Conservation (phyloP, 1,140 invertebrate genomes). For the Diachasma alloeum region DNA sequence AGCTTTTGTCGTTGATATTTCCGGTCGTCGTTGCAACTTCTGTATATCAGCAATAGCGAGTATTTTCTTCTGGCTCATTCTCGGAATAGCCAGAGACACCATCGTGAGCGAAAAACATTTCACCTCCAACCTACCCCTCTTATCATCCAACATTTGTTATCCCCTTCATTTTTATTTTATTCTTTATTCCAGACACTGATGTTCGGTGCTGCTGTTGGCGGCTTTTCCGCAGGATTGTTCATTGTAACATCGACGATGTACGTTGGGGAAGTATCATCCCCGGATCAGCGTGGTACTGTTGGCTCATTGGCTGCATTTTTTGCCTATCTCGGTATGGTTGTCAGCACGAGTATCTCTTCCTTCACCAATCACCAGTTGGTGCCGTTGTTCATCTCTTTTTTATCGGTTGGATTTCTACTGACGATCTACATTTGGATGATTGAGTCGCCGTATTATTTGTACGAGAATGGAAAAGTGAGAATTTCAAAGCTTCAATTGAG, state of each 20-base stretch:
- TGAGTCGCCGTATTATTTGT: constrained; percentile 40
- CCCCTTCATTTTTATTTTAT: constrained; percentile 1
- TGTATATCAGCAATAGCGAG: constrained; percentile 20
- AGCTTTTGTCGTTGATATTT: constrained; percentile 35
- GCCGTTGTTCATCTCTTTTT: background rate
- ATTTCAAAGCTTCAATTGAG: background rate
- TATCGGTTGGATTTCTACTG: constrained; percentile 25
- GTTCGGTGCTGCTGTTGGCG: constrained; percentile 23
- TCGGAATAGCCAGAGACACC: constrained; percentile 3
- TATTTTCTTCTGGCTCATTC: constrained; percentile 31
- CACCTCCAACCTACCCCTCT: background rate
- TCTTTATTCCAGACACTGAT: background rate
- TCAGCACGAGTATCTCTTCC: constrained; percentile 13
- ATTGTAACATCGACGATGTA: constrained; percentile 34
- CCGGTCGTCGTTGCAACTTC: constrained; percentile 33
- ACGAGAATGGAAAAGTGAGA: constrained; percentile 33
- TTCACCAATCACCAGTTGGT: constrained; percentile 14
- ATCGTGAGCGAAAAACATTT: constrained; percentile 2
- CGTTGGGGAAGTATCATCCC: constrained; percentile 32
- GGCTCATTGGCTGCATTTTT: constrained; percentile 25
- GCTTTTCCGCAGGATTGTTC: constrained; percentile 33
- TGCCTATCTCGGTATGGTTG: constrained; percentile 33
- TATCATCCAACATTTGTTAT: background rate
- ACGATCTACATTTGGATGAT: constrained; percentile 31
- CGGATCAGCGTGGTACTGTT: constrained; percentile 19